Base-by-base conservation (phyloP, 2,113 vertebrate species). In the Lagopus leucura region DNA sequence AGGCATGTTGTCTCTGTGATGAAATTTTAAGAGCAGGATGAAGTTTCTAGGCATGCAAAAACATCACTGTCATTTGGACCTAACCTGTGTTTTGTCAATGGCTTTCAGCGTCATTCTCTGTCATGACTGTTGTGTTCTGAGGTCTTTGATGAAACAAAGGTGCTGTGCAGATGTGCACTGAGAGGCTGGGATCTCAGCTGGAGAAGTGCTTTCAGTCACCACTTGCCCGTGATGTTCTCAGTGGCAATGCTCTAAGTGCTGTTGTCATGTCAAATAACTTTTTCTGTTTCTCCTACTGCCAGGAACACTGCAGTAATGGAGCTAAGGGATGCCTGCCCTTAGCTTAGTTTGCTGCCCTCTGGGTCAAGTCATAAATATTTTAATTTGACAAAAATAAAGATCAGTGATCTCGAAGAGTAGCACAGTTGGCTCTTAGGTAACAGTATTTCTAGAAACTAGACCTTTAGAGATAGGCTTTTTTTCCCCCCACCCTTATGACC, bases 91-190 rank as follows among this genome's bases (percentile, higher is more conserved):
- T 67, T 64, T 48, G 22, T 67, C 22, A 43, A 2, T 18, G 16
- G 21, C 16, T 63, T 89, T 11, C 20, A 1, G 2, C 47, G 42
- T 74, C 57, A 12, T 52, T 8, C 1, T 22, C 47, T 50, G n/a
- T 70, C 10, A 7, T 9, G 32, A 34, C 64, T 55, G 6, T 9
- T 38, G 21, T 10, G 34, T 74, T 64, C 25, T 36, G 1, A 86
- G 6, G n/a, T 43, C 58, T 76, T 24, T 4, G 38, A 14, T 5
- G 28, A 72, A 91, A 11, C 58, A 45, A 48, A 58, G 50, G 16
- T 4, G 9, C 40, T 2, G 10, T 9, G 38, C 47, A 65, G 52
- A 52, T 0, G 1, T 47, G 15, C 15, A 2, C 5, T 27, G 48
- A 63, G 67, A 73, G 13, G 6, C 28, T 13, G 60, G 8, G 48